A percentile compares a stretch with the other conserved stretches of the same genome.
These are phyloP conservation scores for Sitophilus oryzae DNA, from an alignment of 1,140 invertebrate genomes.

Conservation along the genomic window DNA sequence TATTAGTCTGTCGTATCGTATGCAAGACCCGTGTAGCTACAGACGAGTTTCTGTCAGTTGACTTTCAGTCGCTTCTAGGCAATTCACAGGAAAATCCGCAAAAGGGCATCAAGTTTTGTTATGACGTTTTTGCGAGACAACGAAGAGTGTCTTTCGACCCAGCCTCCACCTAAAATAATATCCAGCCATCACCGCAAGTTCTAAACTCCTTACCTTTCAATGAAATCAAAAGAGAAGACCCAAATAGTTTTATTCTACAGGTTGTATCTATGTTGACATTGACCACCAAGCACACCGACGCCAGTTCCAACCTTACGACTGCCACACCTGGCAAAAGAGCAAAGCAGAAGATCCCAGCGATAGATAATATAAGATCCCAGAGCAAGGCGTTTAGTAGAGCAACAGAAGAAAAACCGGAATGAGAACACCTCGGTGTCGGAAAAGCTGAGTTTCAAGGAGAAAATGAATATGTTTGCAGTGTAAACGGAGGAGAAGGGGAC, in stretches of 20 bases:
- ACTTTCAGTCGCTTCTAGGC: conserved; percentile 87
- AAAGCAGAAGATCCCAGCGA: conserved; percentile 90
- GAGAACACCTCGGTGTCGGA: conserved; percentile 68
- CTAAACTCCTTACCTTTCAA: conserved; percentile 39
- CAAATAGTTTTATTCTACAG: conserved; percentile 74
- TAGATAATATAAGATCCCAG: conserved; percentile 86
- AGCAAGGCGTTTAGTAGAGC: conserved; percentile 70
- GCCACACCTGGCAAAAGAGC: conserved; percentile 88
- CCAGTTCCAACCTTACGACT: conserved; percentile 46
- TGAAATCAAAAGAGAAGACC: conserved; percentile 71
- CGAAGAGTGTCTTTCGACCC: conserved; percentile 43
- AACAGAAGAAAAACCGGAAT: conserved; percentile 62
- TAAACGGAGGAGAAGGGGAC: conserved; percentile 82
- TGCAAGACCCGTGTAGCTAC: conserved; percentile 88
- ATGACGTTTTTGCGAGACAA: conserved; percentile 63
- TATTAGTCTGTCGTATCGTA: conserved; percentile 96
- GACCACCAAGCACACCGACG: conserved; percentile 60
- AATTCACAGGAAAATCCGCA: conserved; percentile 94
- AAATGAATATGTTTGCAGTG: conserved; percentile 96
- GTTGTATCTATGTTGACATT: conserved; percentile 69
- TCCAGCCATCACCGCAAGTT: conserved; percentile 43
- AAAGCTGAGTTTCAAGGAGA: conserved; percentile 88
- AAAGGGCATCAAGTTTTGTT: conserved; percentile 81
- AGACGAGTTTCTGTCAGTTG: conserved; percentile 95
- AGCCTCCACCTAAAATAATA: conserved; percentile 29